Evolutionary conservation across 2,797 vertebrate species (phyloP), one percentile per base, ranked within the genome.

Genomic region (Syngnathus rostellatus): DNA sequence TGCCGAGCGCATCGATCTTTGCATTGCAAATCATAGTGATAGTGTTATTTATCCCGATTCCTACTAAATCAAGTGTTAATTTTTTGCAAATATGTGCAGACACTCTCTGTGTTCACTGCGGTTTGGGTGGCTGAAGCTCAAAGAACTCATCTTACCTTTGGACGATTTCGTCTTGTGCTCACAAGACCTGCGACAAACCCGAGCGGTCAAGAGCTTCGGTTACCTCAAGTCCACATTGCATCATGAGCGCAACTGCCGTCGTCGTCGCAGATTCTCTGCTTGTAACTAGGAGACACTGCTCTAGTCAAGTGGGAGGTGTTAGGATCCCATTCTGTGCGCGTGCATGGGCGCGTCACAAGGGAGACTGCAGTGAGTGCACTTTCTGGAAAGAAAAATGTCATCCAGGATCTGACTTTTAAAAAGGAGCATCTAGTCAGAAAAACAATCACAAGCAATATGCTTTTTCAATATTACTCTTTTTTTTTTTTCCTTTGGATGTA

Each of bases 271-370:
- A 64, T 19, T 40, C 19, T n/a, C 16, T 2, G 37, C 46, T 64
- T 38, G 63, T 64, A 53, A 51, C 63, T 64, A 64, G 63, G 63
- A 51, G 50, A 64, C 63, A 53, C 48, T 31, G 31, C 31, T 31
- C 46, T 19, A 21, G 63, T 64, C 63, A 23, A 53, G 63, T 54
- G 50, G 63, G 63, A 54, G 63, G 64, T 57, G 64, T 65, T 19
- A 16, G 37, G 6, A 37, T 53, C n/a, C 51, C 19, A 8, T 2
- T 45, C 51, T 25, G 53, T 45, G 64, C 46, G 40, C 43, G 53
- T 31, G 51, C 10, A 53, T 19, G 51, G n/a, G 25, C n/a, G 16
- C 53, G 23, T 64, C n/a, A 12, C 6, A 19, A n/a, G 21, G 31
- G 43, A 63, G 62, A 23, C 41, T 31, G 1, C 41, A 39, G 25